Percentiles rank a stretch among this genome's conserved stretches.
These are phyloP conservation scores for Pseudomyrmex sp. DNA, from an alignment of 1,140 invertebrate species.

Conservation along the genomic window DNA sequence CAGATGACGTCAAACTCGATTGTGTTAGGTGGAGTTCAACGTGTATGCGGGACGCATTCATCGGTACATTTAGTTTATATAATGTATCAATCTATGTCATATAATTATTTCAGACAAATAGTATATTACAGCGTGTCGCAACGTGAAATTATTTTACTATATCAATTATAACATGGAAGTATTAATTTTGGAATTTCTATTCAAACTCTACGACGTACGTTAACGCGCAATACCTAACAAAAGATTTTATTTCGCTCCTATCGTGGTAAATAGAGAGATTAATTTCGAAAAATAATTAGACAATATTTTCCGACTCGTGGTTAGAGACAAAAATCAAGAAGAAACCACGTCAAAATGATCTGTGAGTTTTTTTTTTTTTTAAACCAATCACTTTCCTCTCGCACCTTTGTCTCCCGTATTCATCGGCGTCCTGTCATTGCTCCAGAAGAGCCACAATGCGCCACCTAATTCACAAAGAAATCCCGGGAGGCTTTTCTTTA, in stretches of 20 bases:
- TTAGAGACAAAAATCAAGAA: no score
- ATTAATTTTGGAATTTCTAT: constrained; percentile 36
- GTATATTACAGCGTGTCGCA: neutral
- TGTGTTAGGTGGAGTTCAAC: constrained; percentile 30
- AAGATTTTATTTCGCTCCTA: neutral
- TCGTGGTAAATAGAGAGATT: neutral
- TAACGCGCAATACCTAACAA: neutral
- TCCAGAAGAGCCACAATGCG: constrained; percentile 13
- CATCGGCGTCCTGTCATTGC: constrained; percentile 13
- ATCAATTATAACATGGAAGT: constrained; percentile 34
- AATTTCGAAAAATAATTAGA: neutral
- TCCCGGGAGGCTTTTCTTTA: constrained; percentile 51
- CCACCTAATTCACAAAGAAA: constrained; percentile 60
- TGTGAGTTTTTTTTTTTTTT: neutral
- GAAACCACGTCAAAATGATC: neutral
- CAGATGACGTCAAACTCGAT: constrained; percentile 52
- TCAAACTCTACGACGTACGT: neutral
- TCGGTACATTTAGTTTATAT: constrained; percentile 46
- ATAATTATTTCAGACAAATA: constrained; percentile 45
- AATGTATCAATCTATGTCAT: constrained; percentile 49
- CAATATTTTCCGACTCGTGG: no score
- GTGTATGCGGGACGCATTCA: constrained; percentile 10
- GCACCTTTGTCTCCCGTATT: neutral
- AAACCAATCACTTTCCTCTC: constrained; percentile 2
- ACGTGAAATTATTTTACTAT: constrained; percentile 17